These are phyloP conservation scores for Falco berigora DNA, from an alignment of 2,797 vertebrate genomes.

Conservation along the genomic window DNA sequence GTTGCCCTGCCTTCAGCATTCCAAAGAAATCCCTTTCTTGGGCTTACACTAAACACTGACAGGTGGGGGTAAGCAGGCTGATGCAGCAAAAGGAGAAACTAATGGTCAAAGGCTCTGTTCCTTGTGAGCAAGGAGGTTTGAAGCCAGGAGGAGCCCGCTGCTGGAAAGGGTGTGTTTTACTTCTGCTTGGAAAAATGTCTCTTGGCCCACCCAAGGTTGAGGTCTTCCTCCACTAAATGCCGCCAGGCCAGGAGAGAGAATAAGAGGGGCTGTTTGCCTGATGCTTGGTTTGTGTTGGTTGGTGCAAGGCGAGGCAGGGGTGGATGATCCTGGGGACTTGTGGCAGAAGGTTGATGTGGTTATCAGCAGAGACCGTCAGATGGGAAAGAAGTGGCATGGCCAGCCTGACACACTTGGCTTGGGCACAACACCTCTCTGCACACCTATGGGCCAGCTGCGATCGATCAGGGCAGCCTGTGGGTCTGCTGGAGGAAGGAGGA, in stretches of 20 bases:
- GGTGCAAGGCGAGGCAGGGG: background rate
- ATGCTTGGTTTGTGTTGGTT: background rate
- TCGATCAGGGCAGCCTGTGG: background rate
- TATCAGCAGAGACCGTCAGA: background rate
- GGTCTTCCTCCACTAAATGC: background rate
- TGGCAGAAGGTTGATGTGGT: background rate
- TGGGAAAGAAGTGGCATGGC: background rate
- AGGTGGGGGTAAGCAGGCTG: accelerated
- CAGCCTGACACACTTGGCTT: background rate
- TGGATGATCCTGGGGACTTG: background rate
- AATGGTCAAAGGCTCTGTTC: background rate
- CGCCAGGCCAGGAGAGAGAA: background rate
- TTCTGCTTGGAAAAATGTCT: background rate
- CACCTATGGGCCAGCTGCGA: accelerated
- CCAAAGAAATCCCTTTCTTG: background rate
- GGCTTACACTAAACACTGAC: background rate
- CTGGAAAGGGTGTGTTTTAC: background rate
- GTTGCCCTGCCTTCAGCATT: background rate
- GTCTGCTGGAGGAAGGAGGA: background rate
- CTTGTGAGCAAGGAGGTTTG: background rate
- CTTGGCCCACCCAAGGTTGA: background rate
- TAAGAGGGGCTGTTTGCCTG: background rate
- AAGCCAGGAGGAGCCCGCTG: background rate
- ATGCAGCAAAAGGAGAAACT: background rate
- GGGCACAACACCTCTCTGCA: background rate